These are phyloP conservation scores for Octonoba sinensis DNA, from an alignment of 2,888 invertebrate genomes.

Conservation along the genomic window DNA sequence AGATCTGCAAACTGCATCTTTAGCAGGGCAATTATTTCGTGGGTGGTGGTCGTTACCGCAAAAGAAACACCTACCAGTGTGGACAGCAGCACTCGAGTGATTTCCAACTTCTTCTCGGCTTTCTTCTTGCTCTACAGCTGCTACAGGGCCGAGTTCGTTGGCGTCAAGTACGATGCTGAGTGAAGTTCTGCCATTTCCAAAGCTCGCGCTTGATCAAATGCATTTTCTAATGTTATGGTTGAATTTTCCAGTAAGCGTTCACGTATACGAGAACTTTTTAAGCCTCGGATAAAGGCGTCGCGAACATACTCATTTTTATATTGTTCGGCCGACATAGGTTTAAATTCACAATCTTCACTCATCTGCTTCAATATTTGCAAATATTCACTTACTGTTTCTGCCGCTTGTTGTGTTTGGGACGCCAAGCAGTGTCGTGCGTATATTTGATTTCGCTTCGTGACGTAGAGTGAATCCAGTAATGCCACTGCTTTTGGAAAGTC, in stretches of 20 bases:
- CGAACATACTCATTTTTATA: neutral
- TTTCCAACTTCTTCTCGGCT: neutral
- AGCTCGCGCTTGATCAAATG: neutral
- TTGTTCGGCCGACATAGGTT: neutral
- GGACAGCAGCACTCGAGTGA: neutral
- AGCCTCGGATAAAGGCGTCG: slow-evolving; percentile 4
- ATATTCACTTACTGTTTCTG: neutral
- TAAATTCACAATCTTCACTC: slow-evolving; percentile 1
- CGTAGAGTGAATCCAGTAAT: neutral
- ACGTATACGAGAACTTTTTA: neutral
- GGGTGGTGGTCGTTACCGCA: neutral
- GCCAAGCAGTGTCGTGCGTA: neutral
- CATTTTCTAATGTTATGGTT: neutral
- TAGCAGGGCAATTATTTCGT: neutral
- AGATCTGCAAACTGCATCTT: neutral
- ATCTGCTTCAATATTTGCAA: slow-evolving; percentile 5
- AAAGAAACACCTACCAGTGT: neutral
- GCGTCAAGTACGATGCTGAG: neutral
- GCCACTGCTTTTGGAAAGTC: neutral
- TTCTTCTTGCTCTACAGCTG: neutral
- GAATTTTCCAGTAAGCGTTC: neutral
- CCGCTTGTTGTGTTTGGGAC: neutral
- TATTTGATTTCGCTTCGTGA: neutral
- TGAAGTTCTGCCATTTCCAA: slow-evolving; percentile 1
- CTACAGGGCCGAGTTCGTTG: neutral